Evolutionary conservation across 2,797 vertebrate genomes (phyloP).

Genomic region (Vespertilio murinus): DNA sequence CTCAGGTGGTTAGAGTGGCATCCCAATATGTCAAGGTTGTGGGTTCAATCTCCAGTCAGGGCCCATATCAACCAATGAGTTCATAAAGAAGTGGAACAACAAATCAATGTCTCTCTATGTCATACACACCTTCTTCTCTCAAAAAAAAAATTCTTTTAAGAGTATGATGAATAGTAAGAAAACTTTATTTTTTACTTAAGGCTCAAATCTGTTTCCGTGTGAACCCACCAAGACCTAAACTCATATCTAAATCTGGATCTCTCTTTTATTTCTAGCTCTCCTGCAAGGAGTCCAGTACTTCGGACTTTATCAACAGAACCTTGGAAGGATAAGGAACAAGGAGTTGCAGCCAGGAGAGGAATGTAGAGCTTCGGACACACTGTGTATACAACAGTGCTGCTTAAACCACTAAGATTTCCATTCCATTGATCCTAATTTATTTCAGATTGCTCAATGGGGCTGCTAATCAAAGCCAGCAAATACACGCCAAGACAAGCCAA

Average conservation of each 20-base stretch:
- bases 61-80: background rate
- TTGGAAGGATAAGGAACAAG: constrained; percentile 50
- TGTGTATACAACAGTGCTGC: constrained; percentile 32
- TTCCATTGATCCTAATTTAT: constrained; percentile 16
- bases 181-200: background rate
- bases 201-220: background rate
- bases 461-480: constrained; percentile 58
- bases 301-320: constrained; percentile 53
- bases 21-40: background rate
- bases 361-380: constrained; percentile 7
- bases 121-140: background rate
- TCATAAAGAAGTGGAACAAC: background rate
- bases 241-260: background rate
- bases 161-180: background rate
- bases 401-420: constrained; percentile 19
- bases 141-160: background rate
- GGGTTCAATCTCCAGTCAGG: background rate
- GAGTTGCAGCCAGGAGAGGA: constrained; percentile 33
- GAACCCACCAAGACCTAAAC: background rate
- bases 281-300: constrained; percentile 52
- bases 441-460: constrained; percentile 34
- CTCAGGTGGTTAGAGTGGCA: background rate
- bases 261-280: constrained; percentile 34
- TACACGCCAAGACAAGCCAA: constrained; percentile 12
- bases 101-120: background rate